Conservation (phyloP, 64 coral and sea anemone genomes). For the Stichodactyla mertensii region DNA sequence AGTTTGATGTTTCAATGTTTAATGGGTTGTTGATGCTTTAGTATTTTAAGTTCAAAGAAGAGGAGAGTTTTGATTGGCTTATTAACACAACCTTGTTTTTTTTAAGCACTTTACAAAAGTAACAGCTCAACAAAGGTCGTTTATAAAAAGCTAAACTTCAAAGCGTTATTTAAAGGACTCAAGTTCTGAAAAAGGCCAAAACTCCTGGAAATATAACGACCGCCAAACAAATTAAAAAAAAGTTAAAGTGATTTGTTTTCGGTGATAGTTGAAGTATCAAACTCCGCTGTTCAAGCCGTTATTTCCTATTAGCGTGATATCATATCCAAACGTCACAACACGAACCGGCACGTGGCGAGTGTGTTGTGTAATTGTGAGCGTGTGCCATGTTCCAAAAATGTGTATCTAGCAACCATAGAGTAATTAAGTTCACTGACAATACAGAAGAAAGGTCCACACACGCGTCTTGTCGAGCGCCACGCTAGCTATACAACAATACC, state of each 20-base stretch:
- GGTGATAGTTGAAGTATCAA: not conserved
- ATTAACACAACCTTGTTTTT: constrained; percentile 5
- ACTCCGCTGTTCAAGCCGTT: not conserved
- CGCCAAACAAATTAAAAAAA: not conserved
- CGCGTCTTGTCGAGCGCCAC: constrained; percentile 55
- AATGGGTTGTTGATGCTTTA: not conserved
- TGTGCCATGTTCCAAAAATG: constrained; percentile 44
- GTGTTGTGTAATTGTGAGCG: constrained; percentile 45
- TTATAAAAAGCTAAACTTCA: constrained; percentile 4
- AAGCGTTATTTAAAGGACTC: not conserved
- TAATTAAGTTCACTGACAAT: constrained; percentile 53
- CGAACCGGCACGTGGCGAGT: constrained; percentile 58
- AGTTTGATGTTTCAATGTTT: not conserved
- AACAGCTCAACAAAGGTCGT: constrained; percentile 12
- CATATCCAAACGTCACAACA: constrained; percentile 14
- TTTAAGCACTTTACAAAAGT: constrained; percentile 17
- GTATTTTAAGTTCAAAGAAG: not conserved
- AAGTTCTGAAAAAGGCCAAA: not conserved
- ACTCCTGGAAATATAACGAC: not conserved
- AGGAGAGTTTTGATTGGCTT: constrained; percentile 2
- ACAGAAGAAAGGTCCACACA: constrained; percentile 46
- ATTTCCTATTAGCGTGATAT: constrained; percentile 8
- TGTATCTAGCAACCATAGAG: constrained; percentile 52
- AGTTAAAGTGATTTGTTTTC: too few relatives aligned
- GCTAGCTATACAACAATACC: constrained; percentile 51